Evolutionary conservation across 1,140 invertebrate species (phyloP), one percentile per base, ranked within the genome.

Genomic region (Acromyrmex charruanus): DNA sequence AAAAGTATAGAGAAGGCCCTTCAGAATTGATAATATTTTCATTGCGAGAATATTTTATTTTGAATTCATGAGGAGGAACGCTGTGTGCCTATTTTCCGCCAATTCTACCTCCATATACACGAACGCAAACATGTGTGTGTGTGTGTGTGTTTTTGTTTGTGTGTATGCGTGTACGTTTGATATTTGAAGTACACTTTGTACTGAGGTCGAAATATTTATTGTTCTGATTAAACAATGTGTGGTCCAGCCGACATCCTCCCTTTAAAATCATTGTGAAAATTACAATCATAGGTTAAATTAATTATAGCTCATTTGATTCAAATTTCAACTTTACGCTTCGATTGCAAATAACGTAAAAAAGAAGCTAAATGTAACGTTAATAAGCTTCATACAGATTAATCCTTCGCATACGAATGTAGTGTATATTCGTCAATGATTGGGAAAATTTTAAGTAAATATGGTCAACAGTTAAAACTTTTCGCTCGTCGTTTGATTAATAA

Each of bases 191-290:
- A 12, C 39, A 65, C 35, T 25, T 77, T 49, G 18, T 49, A 7
- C 21, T 10, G 39, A 31, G 35, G 21, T 10, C 35, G 9, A 77
- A 77, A 65, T 77, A 49, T 77, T 25, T 65, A 49, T 65, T 77
- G 55, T 77, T 9, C 10, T 18, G 59, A 44, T 63, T 77, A 63
- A 28, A 77, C 59, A 31, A 65, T 77, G 25, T 61, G 18, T 61
- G 25, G 9, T 65, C n/a, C 59, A 49, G 21, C 61, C n/a, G n/a
- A 59, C 14, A 75, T 25, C 21, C 39, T 35, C 28, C 2, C n/a
- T 59, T 75, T 49, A 61, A 63, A 61, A 77, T 25, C 9, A 77
- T 49, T 44, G 35, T 39, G 53, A 44, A 61, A 77, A 44, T 77
- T 44, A 63, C n/a, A 59, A 61, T 28, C 21, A 18, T 16, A 9